Evolutionary conservation across 2,797 vertebrate genomes (phyloP).

Genomic region (Esox masquinongy): DNA sequence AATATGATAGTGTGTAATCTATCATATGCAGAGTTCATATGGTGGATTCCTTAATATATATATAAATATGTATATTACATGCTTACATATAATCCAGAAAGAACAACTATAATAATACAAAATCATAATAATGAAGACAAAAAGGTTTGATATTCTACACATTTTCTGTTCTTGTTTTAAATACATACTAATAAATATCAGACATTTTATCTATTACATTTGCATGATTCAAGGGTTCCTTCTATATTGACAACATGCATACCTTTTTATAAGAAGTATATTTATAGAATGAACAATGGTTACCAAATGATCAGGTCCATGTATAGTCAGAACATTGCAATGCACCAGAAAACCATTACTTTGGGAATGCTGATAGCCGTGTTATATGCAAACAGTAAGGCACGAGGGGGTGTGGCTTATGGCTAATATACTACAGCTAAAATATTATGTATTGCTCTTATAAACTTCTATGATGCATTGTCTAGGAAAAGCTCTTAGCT

Average conservation of each 20-base stretch:
- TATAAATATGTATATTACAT: no score
- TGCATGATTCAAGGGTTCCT: neutral
- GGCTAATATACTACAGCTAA: no score
- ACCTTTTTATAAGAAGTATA: neutral
- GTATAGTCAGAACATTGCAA: neutral
- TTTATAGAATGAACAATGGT: neutral
- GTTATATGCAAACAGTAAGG: no score
- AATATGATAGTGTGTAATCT: constrained; percentile 67
- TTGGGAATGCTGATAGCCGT: neutral
- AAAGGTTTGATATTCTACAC: constrained; percentile 3
- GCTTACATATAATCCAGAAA: constrained; percentile 28
- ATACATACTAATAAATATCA: neutral
- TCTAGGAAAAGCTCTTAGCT: no score
- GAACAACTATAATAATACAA: constrained; percentile 15
- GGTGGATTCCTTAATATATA: constrained; percentile 12
- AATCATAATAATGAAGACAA: neutral
- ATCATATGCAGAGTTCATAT: constrained; percentile 28
- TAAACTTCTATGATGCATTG: no score
- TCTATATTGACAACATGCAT: neutral
- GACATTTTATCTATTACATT: neutral
- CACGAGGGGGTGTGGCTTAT: no score
- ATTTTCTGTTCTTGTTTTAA: constrained; percentile 7
- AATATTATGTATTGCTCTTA: no score
- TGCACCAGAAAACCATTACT: neutral
- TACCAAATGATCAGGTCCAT: neutral